Evolutionary conservation across 23 tunicate genomes (phyloP).

Genomic region (Trididemnum nubilum): DNA sequence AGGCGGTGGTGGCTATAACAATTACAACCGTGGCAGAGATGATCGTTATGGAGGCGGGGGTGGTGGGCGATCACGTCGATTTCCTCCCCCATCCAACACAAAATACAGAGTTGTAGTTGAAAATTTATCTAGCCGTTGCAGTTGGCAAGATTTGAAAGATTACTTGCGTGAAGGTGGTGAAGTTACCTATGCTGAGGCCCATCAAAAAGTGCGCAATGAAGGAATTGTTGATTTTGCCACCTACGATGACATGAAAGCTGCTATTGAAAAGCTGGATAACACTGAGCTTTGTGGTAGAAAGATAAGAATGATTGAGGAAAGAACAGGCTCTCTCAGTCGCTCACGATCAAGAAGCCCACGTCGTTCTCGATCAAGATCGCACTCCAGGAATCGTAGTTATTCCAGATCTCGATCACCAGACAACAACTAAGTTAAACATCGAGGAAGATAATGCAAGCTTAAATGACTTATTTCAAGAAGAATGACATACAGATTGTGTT

Average conservation of each 20-base stretch:
- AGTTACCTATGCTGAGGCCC: constrained; percentile 80
- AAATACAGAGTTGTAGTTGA: constrained; percentile 69
- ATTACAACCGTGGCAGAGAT: constrained; percentile 25
- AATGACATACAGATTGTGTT: too few species aligned
- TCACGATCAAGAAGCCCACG: constrained; percentile 56
- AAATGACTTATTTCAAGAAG: too few species aligned
- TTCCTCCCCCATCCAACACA: constrained; percentile 66
- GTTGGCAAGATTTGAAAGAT: constrained; percentile 95
- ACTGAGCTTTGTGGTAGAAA: constrained; percentile 73
- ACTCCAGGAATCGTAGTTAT: not conserved
- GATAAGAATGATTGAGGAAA: constrained; percentile 57
- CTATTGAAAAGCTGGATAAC: constrained; percentile 68
- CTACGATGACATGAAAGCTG: constrained; percentile 66
- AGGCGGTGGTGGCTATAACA: constrained; percentile 32
- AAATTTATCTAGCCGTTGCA: constrained; percentile 53
- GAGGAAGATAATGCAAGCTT: too few species aligned
- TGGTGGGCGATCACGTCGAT: constrained; percentile 38
- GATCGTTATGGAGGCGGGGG: constrained; percentile 53
- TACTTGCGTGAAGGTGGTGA: constrained; percentile 66
- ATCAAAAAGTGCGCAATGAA: constrained; percentile 43
- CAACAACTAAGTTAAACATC: too few species aligned
- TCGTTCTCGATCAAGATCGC: constrained; percentile 35
- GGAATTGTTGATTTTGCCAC: constrained; percentile 64
- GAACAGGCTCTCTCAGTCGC: constrained; percentile 50
- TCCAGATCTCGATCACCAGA: constrained; percentile 10